Conservation (phyloP, 2,888 invertebrate genomes). For the Dryobotodes eremita region DNA sequence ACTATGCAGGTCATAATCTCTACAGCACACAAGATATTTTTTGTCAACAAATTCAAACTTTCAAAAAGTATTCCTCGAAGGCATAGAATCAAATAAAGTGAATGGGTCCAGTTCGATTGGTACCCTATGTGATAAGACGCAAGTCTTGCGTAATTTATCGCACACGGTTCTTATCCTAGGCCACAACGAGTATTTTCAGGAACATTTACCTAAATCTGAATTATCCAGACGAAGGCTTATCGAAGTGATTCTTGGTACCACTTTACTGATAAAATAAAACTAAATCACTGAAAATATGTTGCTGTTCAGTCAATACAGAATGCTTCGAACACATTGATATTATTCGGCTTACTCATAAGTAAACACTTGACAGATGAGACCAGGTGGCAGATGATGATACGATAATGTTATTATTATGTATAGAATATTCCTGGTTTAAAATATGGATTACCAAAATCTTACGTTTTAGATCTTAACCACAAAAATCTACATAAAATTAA, state of each 20-base stretch:
- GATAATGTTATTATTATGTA: background rate
- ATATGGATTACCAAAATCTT: background rate
- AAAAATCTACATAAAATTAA: background rate
- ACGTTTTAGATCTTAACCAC: background rate
- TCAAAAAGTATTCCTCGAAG: slow-evolving; percentile 3
- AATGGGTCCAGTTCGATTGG: background rate
- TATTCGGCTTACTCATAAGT: too few relatives aligned
- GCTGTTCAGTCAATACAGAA: background rate
- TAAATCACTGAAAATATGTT: background rate
- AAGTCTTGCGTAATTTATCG: slow-evolving; percentile 18
- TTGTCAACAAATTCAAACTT: background rate
- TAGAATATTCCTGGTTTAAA: background rate
- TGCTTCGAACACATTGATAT: background rate
- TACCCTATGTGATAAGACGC: slow-evolving; percentile 6
- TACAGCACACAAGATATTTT: background rate
- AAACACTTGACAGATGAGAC: background rate
- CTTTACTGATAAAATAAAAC: slow-evolving; percentile 2
- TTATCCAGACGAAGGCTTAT: background rate
- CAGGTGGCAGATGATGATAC: background rate
- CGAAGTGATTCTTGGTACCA: slow-evolving; percentile 2
- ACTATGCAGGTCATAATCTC: too few relatives aligned
- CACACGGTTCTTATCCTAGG: slow-evolving; percentile 1
- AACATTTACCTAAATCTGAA: slow-evolving; percentile 22
- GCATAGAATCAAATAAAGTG: slow-evolving; percentile 15
- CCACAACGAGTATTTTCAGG: slow-evolving; percentile 10